phyloP scores from a whole-genome alignment of 2,888 invertebrate genomes.

The Chrysolina americana region DNA sequence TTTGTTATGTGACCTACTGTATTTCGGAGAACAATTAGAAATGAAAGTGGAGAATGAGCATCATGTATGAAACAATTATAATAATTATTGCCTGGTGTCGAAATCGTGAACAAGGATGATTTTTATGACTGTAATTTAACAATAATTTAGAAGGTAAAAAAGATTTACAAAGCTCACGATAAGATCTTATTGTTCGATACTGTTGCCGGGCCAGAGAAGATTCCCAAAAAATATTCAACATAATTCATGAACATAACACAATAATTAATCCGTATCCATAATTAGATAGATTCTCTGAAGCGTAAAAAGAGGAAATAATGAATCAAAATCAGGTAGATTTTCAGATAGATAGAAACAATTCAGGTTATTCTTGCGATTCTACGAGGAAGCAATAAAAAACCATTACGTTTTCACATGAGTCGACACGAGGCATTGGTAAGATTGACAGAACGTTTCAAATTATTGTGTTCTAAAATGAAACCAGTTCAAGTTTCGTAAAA shows the following conservation, averaged over 20 bases:
- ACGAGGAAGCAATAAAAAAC: conserved; percentile 32
- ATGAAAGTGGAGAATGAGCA: conserved; percentile 19
- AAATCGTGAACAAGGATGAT: conserved; percentile 38
- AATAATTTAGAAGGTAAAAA: conserved; percentile 38
- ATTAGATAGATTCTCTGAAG: conserved; percentile 60
- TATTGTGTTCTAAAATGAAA: conserved; percentile 43
- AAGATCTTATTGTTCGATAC: conserved; percentile 45
- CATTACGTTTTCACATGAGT: conserved; percentile 11
- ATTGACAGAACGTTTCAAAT: conserved; percentile 36
- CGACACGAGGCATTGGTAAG: not conserved
- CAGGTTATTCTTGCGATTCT: conserved; percentile 40
- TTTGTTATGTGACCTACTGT: conserved; percentile 17
- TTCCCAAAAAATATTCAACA: conserved; percentile 53
- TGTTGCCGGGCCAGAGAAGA: conserved; percentile 43
- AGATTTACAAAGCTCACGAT: conserved; percentile 38
- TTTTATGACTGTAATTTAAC: conserved; percentile 44
- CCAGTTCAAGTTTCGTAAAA: conserved; percentile 51
- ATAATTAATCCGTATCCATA: conserved; percentile 58
- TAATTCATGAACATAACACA: conserved; percentile 53
- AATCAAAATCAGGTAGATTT: conserved; percentile 59
- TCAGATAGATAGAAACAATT: conserved; percentile 50
- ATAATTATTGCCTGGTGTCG: conserved; percentile 38
- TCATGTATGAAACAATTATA: conserved; percentile 40
- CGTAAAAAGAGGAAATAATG: conserved; percentile 63
- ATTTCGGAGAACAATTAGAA: conserved; percentile 21